phyloP scores from a whole-genome alignment of 2,113 vertebrate species.

The Dicaeum eximium region DNA sequence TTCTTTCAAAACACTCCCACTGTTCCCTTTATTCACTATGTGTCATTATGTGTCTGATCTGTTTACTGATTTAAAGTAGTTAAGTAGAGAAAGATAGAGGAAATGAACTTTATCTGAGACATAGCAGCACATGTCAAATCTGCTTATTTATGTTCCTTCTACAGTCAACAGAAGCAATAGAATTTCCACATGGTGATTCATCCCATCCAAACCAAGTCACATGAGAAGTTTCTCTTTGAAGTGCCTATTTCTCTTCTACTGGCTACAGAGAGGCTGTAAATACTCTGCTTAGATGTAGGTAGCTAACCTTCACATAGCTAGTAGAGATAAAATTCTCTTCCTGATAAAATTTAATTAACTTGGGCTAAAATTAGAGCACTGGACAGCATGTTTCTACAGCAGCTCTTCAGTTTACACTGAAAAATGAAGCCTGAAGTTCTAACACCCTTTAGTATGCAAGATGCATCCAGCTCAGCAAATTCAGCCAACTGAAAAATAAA shows the following conservation, averaged over 20 bases:
- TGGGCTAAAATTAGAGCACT: not conserved
- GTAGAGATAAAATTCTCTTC: not conserved
- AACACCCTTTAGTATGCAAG: not conserved
- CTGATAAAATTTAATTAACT: not conserved
- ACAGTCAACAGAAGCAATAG: not conserved
- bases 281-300: not conserved
- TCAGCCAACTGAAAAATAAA: not conserved
- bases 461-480: not conserved
- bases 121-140: not conserved
- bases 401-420: not conserved
- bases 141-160: conserved; percentile 9
- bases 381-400: not conserved
- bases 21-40: not conserved
- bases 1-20: not conserved
- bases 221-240: not conserved
- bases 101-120: conserved; percentile 16
- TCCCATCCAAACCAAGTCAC: not conserved
- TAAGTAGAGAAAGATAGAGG: not conserved
- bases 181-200: not conserved
- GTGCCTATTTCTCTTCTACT: not conserved
- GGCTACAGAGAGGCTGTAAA: not conserved
- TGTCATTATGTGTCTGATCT: not conserved
- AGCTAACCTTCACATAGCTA: not conserved
- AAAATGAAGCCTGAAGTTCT: not conserved
- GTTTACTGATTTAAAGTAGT: not conserved